Percentiles rank a stretch among this genome's conserved stretches.
These are phyloP conservation scores for Anoplophora glabripennis DNA, from an alignment of 1,140 invertebrate genomes.

Conservation along the genomic window DNA sequence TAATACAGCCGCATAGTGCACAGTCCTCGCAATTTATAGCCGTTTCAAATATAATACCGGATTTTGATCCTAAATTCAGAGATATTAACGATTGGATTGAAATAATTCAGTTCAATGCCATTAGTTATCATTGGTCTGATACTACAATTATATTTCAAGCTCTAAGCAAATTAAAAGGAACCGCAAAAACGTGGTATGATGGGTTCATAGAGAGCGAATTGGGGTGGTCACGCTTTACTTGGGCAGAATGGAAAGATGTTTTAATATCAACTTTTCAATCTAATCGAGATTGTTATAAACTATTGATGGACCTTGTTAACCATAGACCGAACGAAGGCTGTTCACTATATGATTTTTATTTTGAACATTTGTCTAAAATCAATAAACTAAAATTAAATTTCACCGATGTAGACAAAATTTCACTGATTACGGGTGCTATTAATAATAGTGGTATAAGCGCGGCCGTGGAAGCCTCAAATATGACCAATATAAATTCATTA, in stretches of 20 bases:
- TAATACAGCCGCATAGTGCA: no score
- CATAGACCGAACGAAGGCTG: slow-evolving; percentile 1
- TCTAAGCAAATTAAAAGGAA: not conserved
- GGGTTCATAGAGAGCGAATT: not conserved
- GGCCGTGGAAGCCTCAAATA: slow-evolving; percentile 11
- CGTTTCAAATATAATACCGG: no score
- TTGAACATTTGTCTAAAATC: slow-evolving; percentile 2
- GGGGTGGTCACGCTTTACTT: not conserved
- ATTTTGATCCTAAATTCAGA: no score
- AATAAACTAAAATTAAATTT: slow-evolving; percentile 1
- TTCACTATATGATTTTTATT: slow-evolving; percentile 10
- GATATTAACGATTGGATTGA: no score
- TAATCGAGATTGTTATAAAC: slow-evolving; percentile 2
- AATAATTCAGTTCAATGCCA: no score
- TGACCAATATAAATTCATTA: slow-evolving; percentile 1
- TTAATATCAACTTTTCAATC: not conserved
- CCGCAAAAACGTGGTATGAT: slow-evolving; percentile 6
- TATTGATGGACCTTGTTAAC: slow-evolving; percentile 8
- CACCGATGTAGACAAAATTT: slow-evolving; percentile 13
- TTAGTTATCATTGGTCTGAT: not conserved
- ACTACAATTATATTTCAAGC: not conserved
- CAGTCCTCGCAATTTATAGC: no score
- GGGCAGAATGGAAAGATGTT: slow-evolving; percentile 1
- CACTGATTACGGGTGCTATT: slow-evolving; percentile 7
- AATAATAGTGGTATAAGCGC: not conserved